Conservation (phyloP, 2,797 vertebrate species). For the Vespertilio murinus region DNA sequence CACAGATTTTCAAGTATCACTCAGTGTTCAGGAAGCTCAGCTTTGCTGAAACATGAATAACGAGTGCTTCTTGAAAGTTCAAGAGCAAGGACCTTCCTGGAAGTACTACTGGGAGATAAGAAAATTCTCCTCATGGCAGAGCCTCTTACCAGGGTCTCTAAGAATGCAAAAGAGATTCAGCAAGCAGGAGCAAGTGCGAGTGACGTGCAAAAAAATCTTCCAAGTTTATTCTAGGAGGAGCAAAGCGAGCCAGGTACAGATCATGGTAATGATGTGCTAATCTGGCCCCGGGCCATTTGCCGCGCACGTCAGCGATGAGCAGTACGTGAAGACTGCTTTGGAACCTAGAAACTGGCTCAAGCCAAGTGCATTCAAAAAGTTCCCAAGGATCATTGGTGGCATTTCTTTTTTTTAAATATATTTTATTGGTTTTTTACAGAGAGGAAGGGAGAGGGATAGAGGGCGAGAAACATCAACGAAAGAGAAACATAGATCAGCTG, state of each 20-base stretch:
- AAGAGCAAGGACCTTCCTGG: conserved; percentile 36
- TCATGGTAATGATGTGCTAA: not conserved
- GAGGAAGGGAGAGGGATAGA: no score
- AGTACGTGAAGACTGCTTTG: not conserved
- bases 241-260: not conserved
- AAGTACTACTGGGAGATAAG: not conserved
- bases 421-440: no score
- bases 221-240: conserved; percentile 31
- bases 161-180: conserved; percentile 34
- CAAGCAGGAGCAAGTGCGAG: not conserved
- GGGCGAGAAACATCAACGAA: no score
- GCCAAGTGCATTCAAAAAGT: not conserved
- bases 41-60: conserved; percentile 7
- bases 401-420: no score
- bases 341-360: conserved; percentile 1
- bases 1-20: conserved; percentile 59
- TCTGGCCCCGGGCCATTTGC: not conserved
- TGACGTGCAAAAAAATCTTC: conserved; percentile 31
- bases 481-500: no score
- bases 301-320: not conserved
- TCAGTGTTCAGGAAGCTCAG: conserved; percentile 30
- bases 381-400: not conserved
- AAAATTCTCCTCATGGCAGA: not conserved
- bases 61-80: conserved; percentile 38
- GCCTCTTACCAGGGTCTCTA: conserved; percentile 9